A percentile compares a stretch with the other conserved stretches of the same genome.
phyloP scores from a whole-genome alignment of 2,113 vertebrate species.

The Reinhardtius hippoglossoides region DNA sequence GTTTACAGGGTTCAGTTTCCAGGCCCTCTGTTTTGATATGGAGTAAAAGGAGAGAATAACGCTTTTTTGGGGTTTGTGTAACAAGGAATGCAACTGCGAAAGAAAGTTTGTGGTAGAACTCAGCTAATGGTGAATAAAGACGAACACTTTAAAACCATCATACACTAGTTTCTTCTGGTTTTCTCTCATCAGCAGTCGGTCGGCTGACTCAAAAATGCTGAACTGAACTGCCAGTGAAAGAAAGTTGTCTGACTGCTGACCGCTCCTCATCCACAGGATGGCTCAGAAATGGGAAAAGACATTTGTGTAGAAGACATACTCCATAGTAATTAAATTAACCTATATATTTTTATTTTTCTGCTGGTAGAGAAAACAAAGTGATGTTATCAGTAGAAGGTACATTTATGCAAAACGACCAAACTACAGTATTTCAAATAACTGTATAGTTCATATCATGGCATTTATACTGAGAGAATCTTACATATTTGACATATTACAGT shows the following conservation, averaged over 20 bases:
- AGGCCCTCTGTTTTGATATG: background rate
- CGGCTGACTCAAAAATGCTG: constrained; percentile 29
- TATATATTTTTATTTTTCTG: no score
- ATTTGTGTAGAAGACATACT: no score
- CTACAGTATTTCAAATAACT: background rate
- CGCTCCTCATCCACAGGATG: no score
- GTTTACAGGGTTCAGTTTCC: background rate
- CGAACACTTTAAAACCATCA: background rate
- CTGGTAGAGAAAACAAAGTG: no score
- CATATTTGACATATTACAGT: background rate
- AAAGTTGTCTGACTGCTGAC: constrained; percentile 9
- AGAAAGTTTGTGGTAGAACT: background rate
- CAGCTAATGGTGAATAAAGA: no score
- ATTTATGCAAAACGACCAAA: no score
- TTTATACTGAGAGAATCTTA: background rate
- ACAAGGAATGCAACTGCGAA: background rate
- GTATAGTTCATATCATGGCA: background rate
- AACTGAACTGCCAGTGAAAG: constrained; percentile 38
- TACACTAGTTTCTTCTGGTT: constrained; percentile 10
- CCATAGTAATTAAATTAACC: no score
- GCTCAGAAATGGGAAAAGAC: no score
- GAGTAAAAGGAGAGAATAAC: background rate
- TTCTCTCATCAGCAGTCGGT: constrained; percentile 22
- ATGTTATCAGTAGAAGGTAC: no score
- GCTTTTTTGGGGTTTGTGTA: background rate